Percentiles rank a stretch among this genome's conserved stretches.
phyloP scores from a whole-genome alignment of 2,797 vertebrate species.

The Rhinichthys osculus region DNA sequence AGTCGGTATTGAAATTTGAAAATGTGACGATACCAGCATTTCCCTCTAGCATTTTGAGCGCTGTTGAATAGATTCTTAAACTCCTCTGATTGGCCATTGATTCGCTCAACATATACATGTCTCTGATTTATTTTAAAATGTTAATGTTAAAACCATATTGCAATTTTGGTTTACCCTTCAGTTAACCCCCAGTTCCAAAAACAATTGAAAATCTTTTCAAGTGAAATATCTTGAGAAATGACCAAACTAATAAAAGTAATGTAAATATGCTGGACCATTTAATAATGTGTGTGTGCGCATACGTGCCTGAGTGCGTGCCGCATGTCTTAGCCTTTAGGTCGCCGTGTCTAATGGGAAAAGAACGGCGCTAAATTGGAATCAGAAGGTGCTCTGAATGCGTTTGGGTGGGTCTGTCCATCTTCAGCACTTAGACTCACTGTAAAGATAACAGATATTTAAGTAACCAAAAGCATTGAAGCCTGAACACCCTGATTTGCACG shows the following conservation, averaged over 20 bases:
- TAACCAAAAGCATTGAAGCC: slow-evolving; percentile 39
- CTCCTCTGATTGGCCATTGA: too few species aligned
- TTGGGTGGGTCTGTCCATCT: slow-evolving; percentile 43
- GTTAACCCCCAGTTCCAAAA: background rate
- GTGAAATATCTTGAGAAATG: background rate
- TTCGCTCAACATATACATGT: too few species aligned
- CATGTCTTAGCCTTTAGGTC: slow-evolving; percentile 24
- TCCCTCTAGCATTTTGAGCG: too few species aligned
- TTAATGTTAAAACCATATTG: too few species aligned
- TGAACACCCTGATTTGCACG: slow-evolving; percentile 27
- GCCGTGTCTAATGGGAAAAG: slow-evolving; percentile 54
- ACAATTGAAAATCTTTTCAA: background rate
- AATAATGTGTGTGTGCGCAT: background rate
- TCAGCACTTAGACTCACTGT: slow-evolving; percentile 32
- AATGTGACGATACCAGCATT: too few species aligned
- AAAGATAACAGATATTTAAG: slow-evolving; percentile 41
- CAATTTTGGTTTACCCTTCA: background rate
- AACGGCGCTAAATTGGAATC: slow-evolving; percentile 56
- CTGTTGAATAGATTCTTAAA: too few species aligned
- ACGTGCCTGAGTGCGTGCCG: background rate
- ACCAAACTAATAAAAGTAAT: background rate
- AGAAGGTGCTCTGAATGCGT: slow-evolving; percentile 20
- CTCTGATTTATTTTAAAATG: too few species aligned
- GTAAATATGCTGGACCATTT: background rate
- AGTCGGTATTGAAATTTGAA: too few species aligned